These are phyloP conservation scores for Drosophila melanogaster DNA, from an alignment of 1,140 invertebrate genomes.

Conservation along the genomic window Release_6_plus_ISO1_MT NT_033779.5:12413501-12414000, in stretches of 20 bases:
- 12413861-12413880: neutral
- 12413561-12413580: conserved; percentile 63
- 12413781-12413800: conserved; percentile 1
- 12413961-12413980: conserved; percentile 71
- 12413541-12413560: conserved; percentile 78
- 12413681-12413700: conserved; percentile 69
- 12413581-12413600: conserved; percentile 40
- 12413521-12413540: conserved; percentile 79
- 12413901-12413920: neutral
- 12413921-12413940: conserved; percentile 12
- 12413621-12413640: neutral
- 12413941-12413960: conserved; percentile 70
- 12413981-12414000: conserved; percentile 74
- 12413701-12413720: conserved; percentile 80
- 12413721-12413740: conserved; percentile 80
- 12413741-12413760: conserved; percentile 44
- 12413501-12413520: conserved; percentile 44
- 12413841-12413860: conserved; percentile 49
- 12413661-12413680: conserved; percentile 26
- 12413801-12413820: conserved; percentile 73
- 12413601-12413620: conserved; percentile 17
- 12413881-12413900: neutral
- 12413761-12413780: conserved; percentile 26
- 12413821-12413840: conserved; percentile 74
- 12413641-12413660: too few species aligned